phyloP scores from a whole-genome alignment of 1,140 invertebrate species.

The Cotesia typhae region DNA sequence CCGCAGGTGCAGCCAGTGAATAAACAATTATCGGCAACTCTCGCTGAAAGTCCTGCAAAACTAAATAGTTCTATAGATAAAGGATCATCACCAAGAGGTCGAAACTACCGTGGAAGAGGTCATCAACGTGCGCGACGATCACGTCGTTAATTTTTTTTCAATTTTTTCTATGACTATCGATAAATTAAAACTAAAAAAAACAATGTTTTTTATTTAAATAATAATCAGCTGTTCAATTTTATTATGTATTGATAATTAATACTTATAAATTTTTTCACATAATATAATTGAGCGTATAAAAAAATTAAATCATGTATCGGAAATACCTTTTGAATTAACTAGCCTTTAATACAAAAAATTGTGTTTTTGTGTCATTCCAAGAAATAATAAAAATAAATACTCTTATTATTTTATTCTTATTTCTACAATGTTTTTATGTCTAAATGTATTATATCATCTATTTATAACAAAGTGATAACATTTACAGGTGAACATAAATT shows the following conservation, averaged over 20 bases:
- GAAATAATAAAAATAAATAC: too few species aligned
- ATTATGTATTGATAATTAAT: too few species aligned
- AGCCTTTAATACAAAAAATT: too few species aligned
- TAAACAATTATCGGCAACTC: not conserved
- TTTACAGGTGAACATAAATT: not conserved
- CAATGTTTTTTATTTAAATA: too few species aligned
- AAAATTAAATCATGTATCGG: too few species aligned
- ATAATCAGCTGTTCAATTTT: too few species aligned
- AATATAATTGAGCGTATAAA: too few species aligned
- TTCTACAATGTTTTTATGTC: too few species aligned
- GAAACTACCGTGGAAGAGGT: conserved; percentile 41
- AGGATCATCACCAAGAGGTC: conserved; percentile 45
- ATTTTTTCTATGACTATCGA: conserved; percentile 4
- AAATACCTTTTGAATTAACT: too few species aligned
- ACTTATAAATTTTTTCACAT: too few species aligned
- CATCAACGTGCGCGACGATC: conserved; percentile 57
- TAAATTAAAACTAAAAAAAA: not conserved
- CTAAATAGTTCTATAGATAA: conserved; percentile 18
- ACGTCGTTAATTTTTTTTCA: conserved; percentile 52
- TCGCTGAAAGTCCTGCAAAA: not conserved
- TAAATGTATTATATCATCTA: not conserved
- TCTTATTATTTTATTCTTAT: too few species aligned
- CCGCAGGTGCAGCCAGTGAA: not conserved
- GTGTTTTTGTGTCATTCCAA: too few species aligned
- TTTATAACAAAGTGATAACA: conserved; percentile 4